Evolutionary conservation across 2,888 invertebrate genomes (phyloP), one percentile per base, ranked within the genome.

Genomic region (Thereva nobilitata): DNA sequence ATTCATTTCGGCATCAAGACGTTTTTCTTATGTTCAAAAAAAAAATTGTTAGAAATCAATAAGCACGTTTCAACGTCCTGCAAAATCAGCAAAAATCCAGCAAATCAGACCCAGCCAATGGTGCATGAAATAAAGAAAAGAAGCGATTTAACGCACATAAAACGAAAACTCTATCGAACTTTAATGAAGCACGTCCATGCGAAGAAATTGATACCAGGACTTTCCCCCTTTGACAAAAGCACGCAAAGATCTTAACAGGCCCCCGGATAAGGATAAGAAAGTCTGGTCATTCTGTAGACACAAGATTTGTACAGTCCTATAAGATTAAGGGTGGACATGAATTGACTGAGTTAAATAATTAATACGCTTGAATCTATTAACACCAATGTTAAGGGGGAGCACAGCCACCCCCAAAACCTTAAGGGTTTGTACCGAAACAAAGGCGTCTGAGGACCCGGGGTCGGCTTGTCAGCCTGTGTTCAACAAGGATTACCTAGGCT

Each of bases 271-370:
- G 8, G 44, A n/a, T 6, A 34, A 35, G 12, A 55, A n/a, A n/a
- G 6, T 10, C 10, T 10, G 9, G 12, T 23, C 34, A 35, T 23
- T 52, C 35, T 35, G 55, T 10, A 42, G 35, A 54, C 10, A 40
- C 38, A 37, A 40, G n/a, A 59, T 59, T 35, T n/a, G 35, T 59
- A 59, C 47, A 61, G 40, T n/a, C 61, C 37, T 38, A 61, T 12
- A 59, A 8, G 23, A 44, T 50, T 40, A 61, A 61, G 61, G 49
- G 61, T 61, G 61, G 61, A 61, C 61, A 61, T 40, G 35, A 61
- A 50, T 61, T 61, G 61, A 50, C 50, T 37, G 50, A 50, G 40
- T 50, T 61, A 61, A 61, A 61, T 61, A 61, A 61, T 61, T 61
- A 61, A 61, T 61, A 50, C 34, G 50, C 42, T 61, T 49, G 50